Evolutionary conservation across 2,797 vertebrate genomes (phyloP).

Genomic region (Sebastes wilsoni): DNA sequence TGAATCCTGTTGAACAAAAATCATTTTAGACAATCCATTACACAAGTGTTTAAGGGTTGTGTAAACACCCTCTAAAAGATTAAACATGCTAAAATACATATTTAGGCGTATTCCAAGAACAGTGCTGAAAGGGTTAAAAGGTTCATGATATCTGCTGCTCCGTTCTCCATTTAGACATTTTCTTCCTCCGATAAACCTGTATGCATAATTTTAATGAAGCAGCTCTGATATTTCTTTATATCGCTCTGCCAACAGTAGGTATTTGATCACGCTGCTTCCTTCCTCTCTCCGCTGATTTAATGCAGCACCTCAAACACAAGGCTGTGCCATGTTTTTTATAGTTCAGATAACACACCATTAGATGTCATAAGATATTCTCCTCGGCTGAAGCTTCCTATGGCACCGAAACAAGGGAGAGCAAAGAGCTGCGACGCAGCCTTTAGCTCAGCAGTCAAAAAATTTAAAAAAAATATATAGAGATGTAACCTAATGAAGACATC

Average conservation of each 20-base stretch:
- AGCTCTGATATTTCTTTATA: conserved; percentile 11
- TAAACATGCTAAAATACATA: neutral
- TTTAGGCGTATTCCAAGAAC: neutral
- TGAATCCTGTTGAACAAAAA: neutral
- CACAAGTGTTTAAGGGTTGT: neutral
- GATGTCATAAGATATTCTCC: conserved; percentile 27
- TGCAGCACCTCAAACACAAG: conserved; percentile 17
- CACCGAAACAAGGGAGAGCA: conserved; percentile 31
- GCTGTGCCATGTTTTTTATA: conserved; percentile 9
- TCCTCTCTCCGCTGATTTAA: conserved; percentile 33
- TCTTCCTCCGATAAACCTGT: neutral
- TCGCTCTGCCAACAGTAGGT: conserved; percentile 5
- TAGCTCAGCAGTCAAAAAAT: conserved; percentile 32
- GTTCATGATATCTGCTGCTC: neutral
- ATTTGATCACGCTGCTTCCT: conserved; percentile 35
- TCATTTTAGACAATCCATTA: neutral
- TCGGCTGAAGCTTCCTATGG: conserved; percentile 6
- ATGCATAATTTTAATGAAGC: conserved; percentile 44
- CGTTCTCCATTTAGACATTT: neutral
- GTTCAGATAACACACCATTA: conserved; percentile 27
- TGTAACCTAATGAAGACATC: conserved; percentile 68
- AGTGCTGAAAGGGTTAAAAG: neutral
- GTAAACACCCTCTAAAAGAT: neutral
- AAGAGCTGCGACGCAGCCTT: conserved; percentile 22
- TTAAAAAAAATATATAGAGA: conserved; percentile 25